phyloP scores from a whole-genome alignment of 2,113 vertebrate species.

The Saguinus midas region DNA sequence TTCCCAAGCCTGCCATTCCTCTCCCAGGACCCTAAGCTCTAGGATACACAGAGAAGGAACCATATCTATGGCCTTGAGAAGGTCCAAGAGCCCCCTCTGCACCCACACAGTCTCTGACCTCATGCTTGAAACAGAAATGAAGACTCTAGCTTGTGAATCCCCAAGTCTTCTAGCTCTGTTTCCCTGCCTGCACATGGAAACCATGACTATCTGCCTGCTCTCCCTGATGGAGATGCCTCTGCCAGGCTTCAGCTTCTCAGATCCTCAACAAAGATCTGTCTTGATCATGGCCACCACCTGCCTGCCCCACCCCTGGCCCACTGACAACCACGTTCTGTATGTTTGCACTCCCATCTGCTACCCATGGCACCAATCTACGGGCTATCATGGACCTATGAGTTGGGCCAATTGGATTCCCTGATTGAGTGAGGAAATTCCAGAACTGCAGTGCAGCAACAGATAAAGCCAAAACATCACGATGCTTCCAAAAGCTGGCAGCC shows the following conservation, averaged over 20 bases:
- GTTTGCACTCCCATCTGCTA: not conserved
- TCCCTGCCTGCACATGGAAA: not conserved
- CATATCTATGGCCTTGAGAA: not conserved
- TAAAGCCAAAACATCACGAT: not conserved
- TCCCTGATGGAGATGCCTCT: too few relatives aligned
- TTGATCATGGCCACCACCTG: not conserved
- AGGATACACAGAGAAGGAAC: not conserved
- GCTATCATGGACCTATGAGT: not conserved
- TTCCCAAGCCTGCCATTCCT: not conserved
- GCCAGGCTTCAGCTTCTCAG: not conserved
- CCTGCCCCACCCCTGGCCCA: not conserved
- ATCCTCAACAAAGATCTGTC: not conserved
- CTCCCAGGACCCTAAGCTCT: not conserved
- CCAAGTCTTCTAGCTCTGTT: not conserved
- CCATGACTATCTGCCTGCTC: not conserved
- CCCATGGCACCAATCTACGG: not conserved
- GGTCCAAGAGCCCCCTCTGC: not conserved
- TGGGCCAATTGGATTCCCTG: not conserved
- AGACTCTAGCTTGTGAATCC: not conserved
- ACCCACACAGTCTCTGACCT: not conserved
- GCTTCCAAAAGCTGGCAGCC: not conserved
- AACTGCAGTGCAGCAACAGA: not conserved
- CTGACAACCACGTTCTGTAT: not conserved
- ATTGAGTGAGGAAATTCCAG: not conserved
- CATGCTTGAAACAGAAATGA: not conserved